Evolutionary conservation across 2,113 vertebrate genomes (phyloP), one percentile per base, ranked within the genome.

Genomic region (Leptobrachium ailaonicum): DNA sequence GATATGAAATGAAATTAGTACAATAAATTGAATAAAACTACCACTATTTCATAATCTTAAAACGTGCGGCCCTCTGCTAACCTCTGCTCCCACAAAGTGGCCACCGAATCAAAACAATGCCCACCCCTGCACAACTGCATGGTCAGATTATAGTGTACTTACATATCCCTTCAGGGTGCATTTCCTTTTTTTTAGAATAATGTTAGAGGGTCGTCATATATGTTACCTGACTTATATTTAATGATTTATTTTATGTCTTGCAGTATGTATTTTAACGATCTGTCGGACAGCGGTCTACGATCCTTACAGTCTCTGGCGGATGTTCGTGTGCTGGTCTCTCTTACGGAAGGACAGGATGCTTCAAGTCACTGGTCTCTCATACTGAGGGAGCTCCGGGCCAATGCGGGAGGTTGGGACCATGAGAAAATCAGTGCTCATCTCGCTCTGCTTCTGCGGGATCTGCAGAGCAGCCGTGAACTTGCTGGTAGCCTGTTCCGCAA

Each of bases 191-290:
- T 32, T 32, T 32, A 32, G 0, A 32, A 32, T 32, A 32, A 32
- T 32, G 20, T 32, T 32, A 32, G 20, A 32, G 20, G 20, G 20
- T 32, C 20, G 20, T 32, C 20, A 0, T 32, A 1, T 32, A 32
- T 32, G 47, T 8, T 50, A 50, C 47, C 4, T 1, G 47, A 50
- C 47, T 8, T 5, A 50, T 53, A 71, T 40, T 71, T 45, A 8
- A 50, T 6, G 43, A 9, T 60, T 20, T 47, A 2, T 32, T 60
- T 71, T 53, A 77, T 62, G 64, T 47, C n/a, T 45, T 0, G 0
- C 47, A 99, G 98, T 60, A 88, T 99, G 87, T 99, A 99, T 77
- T 92, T 99, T 87, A 99, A 98, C 0, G 92, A 96, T 66, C 91
- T 99, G 84, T 98, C 94, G 0, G 91, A 96, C n/a, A 90, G 90